phyloP scores from a whole-genome alignment of 53 echinoderm and acorn worm genomes.

The Paelopatides confundens region DNA sequence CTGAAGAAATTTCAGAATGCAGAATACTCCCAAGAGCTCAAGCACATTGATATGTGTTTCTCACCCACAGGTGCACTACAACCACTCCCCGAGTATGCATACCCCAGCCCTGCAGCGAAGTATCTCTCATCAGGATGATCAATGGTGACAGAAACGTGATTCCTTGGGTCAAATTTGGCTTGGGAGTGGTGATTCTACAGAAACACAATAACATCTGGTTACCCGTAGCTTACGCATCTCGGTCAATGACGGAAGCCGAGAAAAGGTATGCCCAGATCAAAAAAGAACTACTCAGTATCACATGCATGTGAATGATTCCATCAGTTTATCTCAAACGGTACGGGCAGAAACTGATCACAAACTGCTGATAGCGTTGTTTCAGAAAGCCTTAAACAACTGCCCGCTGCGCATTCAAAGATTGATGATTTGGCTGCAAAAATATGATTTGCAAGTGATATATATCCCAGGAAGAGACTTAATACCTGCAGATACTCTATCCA shows the following conservation, averaged over 20 bases:
- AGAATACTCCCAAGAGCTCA: too few species aligned
- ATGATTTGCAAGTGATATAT: slow-evolving; percentile 52
- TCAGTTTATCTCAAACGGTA: slow-evolving; percentile 48
- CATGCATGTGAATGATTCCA: slow-evolving; percentile 69
- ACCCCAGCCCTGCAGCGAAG: too few species aligned
- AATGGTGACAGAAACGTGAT: too few species aligned
- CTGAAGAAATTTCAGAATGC: too few species aligned
- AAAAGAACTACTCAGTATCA: slow-evolving; percentile 56
- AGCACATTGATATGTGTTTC: too few species aligned
- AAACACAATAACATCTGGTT: background rate
- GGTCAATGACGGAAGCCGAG: slow-evolving; percentile 52
- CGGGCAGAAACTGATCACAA: slow-evolving; percentile 68
- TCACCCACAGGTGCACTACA: too few species aligned
- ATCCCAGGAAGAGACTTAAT: slow-evolving; percentile 44
- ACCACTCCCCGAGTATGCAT: too few species aligned
- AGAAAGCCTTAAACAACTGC: slow-evolving; percentile 38
- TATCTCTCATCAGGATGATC: too few species aligned
- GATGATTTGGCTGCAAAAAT: slow-evolving; percentile 62
- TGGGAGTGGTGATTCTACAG: slow-evolving; percentile 66
- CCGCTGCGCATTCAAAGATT: slow-evolving; percentile 60
- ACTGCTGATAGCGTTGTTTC: slow-evolving; percentile 45
- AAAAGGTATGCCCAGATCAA: slow-evolving; percentile 62
- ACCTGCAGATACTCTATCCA: slow-evolving; percentile 53
- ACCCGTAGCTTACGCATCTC: slow-evolving; percentile 72
- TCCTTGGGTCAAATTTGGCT: too few species aligned